Percentiles rank a stretch among this genome's conserved stretches.
These are phyloP conservation scores for Aelia acuminata DNA, from an alignment of 2,888 invertebrate genomes.

Conservation along the genomic window DNA sequence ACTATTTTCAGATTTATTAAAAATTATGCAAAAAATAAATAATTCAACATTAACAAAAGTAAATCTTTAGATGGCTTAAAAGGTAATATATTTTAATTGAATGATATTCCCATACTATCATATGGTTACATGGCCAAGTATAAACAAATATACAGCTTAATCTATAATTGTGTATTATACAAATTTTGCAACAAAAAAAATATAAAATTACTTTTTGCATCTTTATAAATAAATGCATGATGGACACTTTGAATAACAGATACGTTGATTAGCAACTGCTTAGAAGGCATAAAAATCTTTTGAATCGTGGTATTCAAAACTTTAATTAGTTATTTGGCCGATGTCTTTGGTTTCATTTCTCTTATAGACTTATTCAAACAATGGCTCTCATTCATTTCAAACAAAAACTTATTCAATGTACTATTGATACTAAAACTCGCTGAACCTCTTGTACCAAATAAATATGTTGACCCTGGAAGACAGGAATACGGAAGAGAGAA, in stretches of 20 bases:
- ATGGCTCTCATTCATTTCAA: no score
- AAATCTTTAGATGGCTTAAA: not conserved
- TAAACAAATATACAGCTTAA: constrained; percentile 10
- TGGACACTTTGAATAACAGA: not conserved
- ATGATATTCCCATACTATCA: not conserved
- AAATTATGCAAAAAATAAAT: not conserved
- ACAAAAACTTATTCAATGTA: no score
- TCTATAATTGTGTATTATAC: constrained; percentile 18
- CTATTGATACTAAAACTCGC: not conserved
- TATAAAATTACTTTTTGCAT: no score
- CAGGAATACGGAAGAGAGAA: no score
- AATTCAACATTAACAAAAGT: not conserved
- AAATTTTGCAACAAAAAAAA: not conserved
- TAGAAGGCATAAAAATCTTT: not conserved
- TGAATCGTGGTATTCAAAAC: no score
- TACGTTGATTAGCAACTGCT: not conserved
- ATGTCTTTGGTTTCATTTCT: not conserved
- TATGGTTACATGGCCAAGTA: constrained; percentile 26
- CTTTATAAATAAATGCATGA: not conserved
- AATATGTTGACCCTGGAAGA: no score
- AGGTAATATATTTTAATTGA: not conserved
- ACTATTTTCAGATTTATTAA: not conserved
- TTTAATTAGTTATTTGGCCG: not conserved
- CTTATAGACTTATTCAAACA: no score
- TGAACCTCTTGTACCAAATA: not conserved